Evolutionary conservation across 2,888 invertebrate species (phyloP).

Genomic region (Miltochrista miniata): DNA sequence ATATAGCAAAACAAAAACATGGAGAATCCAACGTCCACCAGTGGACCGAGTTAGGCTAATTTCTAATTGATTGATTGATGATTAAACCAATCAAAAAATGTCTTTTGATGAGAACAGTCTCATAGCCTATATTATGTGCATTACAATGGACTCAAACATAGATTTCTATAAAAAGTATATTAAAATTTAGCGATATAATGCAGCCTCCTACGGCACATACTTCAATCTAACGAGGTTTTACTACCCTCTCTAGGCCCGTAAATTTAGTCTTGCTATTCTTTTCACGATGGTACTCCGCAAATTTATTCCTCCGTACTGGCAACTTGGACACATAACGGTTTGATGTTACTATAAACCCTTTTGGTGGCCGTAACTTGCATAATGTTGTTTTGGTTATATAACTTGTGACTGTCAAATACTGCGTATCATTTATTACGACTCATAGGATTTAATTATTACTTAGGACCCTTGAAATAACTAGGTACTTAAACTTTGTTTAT

Average conservation of each 20-base stretch:
- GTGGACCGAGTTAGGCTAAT: no score
- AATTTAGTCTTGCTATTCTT: constrained; percentile 78
- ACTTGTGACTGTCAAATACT: not conserved
- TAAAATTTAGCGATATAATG: constrained; percentile 53
- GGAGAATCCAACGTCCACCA: no score
- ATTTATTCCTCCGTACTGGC: constrained; percentile 65
- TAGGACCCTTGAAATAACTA: no score
- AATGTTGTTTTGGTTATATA: constrained; percentile 22
- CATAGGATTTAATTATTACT: not conserved
- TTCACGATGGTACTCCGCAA: constrained; percentile 71
- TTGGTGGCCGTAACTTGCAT: constrained; percentile 28
- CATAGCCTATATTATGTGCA: no score
- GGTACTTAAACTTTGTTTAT: no score
- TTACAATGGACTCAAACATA: no score
- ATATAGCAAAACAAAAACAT: no score
- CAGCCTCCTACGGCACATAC: constrained; percentile 69
- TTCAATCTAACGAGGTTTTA: constrained; percentile 79
- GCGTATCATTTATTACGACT: not conserved
- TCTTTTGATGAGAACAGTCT: no score
- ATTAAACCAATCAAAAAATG: no score
- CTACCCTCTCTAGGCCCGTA: constrained; percentile 71
- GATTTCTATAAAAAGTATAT: constrained; percentile 21
- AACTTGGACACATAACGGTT: constrained; percentile 35
- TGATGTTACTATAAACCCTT: constrained; percentile 31
- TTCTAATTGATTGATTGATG: no score